Evolutionary conservation across 2,113 vertebrate species (phyloP), one percentile per base, ranked within the genome.

Genomic region (Dipodomys spectabilis): DNA sequence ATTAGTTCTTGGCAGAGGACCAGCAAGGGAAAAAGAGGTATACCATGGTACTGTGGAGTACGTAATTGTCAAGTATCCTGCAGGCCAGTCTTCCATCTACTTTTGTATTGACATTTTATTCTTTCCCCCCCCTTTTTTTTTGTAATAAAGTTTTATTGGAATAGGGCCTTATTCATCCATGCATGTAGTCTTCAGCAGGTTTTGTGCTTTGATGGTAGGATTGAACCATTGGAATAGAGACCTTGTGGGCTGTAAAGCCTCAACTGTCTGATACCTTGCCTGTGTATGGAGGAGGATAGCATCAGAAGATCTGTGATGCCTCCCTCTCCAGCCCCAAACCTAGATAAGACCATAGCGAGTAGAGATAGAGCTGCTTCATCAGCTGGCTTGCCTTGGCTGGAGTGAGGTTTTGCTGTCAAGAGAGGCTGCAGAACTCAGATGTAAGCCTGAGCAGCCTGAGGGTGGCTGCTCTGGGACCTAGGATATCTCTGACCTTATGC

Each of bases 321-420:
- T 2, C 20, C 4, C 16, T 7, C 32, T 20, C 45, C 5, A 57
- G 10, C 30, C 9, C 22, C 4, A 23, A 12, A 18, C 13, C 0
- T 27, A 9, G 64, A 57, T 32, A n/a, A 44, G 74, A 65, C 44
- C 1, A 0, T 72, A 5, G 60, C 60, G 44, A 67, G 67, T 30
- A 49, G 53, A 49, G 27, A 0, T 19, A 16, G 0, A 9, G 7
- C 62, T 60, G 12, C 75, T 62, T 44, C 8, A n/a, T 85, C 22
- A 7, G 45, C 28, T 72, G 39, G 16, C 75, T 12, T 8, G 11
- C 32, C 62, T 45, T 69, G 32, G 18, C 3, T 44, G 8, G 3
- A 4, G 30, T 20, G 64, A 69, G 30, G 15, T 25, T 73, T 25
- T 19, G 65, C n/a, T 64, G 53, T 71, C 73, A 5, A 35, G 60